Percentiles rank a stretch among this genome's conserved stretches.
Evolutionary conservation across 2,797 vertebrate genomes (phyloP).

Genomic region (Zalophus californianus): DNA sequence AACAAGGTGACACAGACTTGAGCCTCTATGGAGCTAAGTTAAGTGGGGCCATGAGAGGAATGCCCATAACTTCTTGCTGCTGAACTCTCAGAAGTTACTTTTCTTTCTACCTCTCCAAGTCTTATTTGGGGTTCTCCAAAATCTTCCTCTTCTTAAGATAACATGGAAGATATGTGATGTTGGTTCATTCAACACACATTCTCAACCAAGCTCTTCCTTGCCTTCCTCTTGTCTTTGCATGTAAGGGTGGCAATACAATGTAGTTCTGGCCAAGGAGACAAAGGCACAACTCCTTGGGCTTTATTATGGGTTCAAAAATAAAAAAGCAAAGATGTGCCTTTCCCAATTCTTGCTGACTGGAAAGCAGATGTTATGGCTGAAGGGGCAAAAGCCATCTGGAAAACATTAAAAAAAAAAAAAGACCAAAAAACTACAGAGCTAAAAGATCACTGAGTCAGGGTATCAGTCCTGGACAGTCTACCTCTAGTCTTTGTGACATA

Average conservation of each 20-base stretch:
- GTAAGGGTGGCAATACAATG: background rate
- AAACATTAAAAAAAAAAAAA: background rate
- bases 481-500: background rate
- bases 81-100: background rate
- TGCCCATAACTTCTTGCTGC: background rate
- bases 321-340: background rate
- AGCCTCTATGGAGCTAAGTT: background rate
- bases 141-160: background rate
- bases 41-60: background rate
- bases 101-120: background rate
- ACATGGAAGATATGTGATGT: background rate
- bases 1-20: background rate
- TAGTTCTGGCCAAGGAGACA: background rate
- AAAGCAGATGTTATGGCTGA: constrained; percentile 44
- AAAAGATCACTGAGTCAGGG: background rate
- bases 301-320: background rate
- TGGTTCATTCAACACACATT: background rate
- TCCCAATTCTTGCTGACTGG: constrained; percentile 43
- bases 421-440: background rate
- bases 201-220: background rate
- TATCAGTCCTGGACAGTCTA: background rate
- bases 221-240: background rate
- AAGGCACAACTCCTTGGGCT: background rate
- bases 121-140: background rate
- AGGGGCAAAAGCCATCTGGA: background rate